Evolutionary conservation across 1,140 invertebrate species (phyloP), one percentile per base, ranked within the genome.

Genomic region (Triops longicaudatus): DNA sequence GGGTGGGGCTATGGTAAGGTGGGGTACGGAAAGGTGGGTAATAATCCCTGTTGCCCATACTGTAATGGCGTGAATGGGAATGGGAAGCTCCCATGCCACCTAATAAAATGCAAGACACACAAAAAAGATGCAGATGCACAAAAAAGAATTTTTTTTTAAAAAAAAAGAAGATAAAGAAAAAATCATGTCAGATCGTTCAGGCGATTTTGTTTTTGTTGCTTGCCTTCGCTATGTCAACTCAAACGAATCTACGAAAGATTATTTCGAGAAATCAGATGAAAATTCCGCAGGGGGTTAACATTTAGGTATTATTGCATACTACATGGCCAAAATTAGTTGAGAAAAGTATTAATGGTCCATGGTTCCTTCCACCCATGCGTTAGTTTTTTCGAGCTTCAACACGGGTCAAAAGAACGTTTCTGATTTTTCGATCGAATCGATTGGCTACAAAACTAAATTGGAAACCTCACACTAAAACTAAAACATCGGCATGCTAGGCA

Each of bases 1-100:
- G 85, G 83, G 79, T 83, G 81, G 80, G 83, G 83, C 81, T 84
- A 83, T 80, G 81, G 78, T 80, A 80, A 75, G 81, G 78, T 22
- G 79, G 76, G 78, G 82, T 82, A 79, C 81, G 79, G 79, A 79
- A 81, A 74, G 81, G 79, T 77, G 82, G 81, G 44, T 81, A 76
- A 77, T 79, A 77, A 75, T 78, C 50, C 50, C 50, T 63, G 50
- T 63, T 63, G 50, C 50, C 50, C 50, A 63, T 63, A 63, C 50
- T 22, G 50, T 63, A 63, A 63, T 63, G 50, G 50, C 50, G 50
- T n/a, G 50, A 63, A 63, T 63, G 50, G 50, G 50, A 63, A 22
- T 63, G 50, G 50, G 50, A 63, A 63, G 50, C 17, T 63, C 50
- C 50, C 50, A 63, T 22, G 50, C 50, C 50, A 63, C 50, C 50